Conservation (phyloP, 2,888 invertebrate species). For the Ophonus ardosiacus region DNA sequence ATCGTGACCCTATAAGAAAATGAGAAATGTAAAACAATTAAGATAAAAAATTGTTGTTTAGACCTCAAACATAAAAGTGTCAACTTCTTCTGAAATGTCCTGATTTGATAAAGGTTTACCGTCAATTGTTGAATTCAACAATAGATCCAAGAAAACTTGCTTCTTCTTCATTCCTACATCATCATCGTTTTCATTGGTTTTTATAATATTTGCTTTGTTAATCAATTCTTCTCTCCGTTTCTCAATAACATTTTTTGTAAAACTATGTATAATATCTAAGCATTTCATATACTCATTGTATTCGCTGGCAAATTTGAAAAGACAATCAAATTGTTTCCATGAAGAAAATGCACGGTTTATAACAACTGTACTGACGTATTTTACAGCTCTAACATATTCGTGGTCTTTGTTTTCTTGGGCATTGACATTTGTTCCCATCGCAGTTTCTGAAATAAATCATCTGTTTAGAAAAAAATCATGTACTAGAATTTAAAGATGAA, state of each 20-base stretch:
- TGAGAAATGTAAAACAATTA: background rate
- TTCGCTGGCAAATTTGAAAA: conserved; percentile 77
- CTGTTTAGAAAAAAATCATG: background rate
- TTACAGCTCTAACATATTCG: conserved; percentile 85
- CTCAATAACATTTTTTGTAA: conserved; percentile 79
- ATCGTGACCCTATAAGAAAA: conserved; percentile 44
- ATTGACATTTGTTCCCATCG: conserved; percentile 88
- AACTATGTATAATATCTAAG: conserved; percentile 77
- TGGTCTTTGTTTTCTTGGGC: conserved; percentile 84
- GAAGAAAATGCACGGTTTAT: conserved; percentile 72
- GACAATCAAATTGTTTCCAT: conserved; percentile 76
- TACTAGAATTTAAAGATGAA: no score
- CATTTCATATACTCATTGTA: conserved; percentile 79
- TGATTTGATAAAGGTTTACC: conserved; percentile 79
- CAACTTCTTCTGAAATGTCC: conserved; percentile 83
- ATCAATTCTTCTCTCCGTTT: conserved; percentile 72
- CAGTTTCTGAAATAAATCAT: conserved; percentile 81
- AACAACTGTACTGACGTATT: conserved; percentile 75
- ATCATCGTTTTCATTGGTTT: conserved; percentile 62
- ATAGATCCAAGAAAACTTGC: conserved; percentile 82
- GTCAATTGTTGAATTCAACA: conserved; percentile 80
- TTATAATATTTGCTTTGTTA: background rate
- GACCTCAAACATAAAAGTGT: conserved; percentile 86
- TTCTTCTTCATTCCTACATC: conserved; percentile 79
- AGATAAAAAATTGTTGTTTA: conserved; percentile 44